phyloP scores from a whole-genome alignment of 2,888 invertebrate species.

The Miltochrista miniata region DNA sequence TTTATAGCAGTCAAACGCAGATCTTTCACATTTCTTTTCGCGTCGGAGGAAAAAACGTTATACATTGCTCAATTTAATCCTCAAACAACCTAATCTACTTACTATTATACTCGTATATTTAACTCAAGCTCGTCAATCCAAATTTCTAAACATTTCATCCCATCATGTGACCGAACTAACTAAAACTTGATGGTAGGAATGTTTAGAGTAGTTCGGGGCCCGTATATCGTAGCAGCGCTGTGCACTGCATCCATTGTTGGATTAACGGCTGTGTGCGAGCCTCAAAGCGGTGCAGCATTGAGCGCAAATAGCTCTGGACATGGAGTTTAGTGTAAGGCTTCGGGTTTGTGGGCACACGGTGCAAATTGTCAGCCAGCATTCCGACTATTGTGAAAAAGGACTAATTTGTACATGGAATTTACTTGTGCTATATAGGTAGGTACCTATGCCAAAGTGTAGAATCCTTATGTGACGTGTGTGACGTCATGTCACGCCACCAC shows the following conservation, averaged over 20 bases:
- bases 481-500: no score
- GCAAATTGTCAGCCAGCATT: no score
- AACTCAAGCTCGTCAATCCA: constrained; percentile 21
- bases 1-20: no score
- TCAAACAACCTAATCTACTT: no score
- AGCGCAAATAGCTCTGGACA: constrained; percentile 17
- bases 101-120: neutral
- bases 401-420: no score
- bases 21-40: no score
- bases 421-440: no score
- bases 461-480: no score
- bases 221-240: constrained; percentile 20
- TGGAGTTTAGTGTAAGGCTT: constrained; percentile 14
- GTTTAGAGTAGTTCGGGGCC: neutral
- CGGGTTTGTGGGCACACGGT: neutral
- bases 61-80: no score
- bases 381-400: no score
- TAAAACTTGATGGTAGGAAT: neutral
- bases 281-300: constrained; percentile 25
- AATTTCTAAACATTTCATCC: constrained; percentile 17
- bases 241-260: constrained; percentile 19
- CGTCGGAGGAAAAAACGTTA: neutral
- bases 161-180: neutral
- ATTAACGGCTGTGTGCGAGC: constrained; percentile 5
- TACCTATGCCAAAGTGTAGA: no score